Evolutionary conservation across 2,888 invertebrate species (phyloP), one percentile per base, ranked within the genome.

Genomic region (Baccha elongata): DNA sequence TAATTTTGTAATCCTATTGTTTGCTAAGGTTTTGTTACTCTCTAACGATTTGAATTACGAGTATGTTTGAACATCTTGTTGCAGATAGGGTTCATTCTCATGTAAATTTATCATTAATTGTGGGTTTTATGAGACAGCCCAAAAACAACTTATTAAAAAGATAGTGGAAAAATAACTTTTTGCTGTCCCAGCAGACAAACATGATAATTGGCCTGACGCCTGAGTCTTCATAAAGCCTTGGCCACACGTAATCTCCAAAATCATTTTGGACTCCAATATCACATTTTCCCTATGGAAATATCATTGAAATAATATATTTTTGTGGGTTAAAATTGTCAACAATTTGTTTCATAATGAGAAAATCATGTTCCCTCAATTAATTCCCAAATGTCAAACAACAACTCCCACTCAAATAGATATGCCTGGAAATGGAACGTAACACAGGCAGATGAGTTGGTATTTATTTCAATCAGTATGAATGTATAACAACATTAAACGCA

Each of bases 351-450:
- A 6, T 58, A 78, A 78, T 65, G 71, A 72, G 71, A 52, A 65
- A 78, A 50, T 65, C 72, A 67, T 78, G 72, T 72, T 67, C 35
- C 26, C 19, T 37, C 42, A 78, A 58, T 72, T 58, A 67, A 72
- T 52, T 78, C 78, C 78, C 78, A 21, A 17, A 72, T 58, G 71
- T 65, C 68, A 68, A 46, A 23, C 29, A 29, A 46, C 7, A 32
- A 5, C 13, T 21, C 44, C 21, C 8, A 6, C 53, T 29, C 44
- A 53, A n/a, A 42, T 5, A 50, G 7, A n/a, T 23, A n/a, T n/a
- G n/a, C n/a, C n/a, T n/a, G 26, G 46, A 13, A 48, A 17, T 37
- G 35, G 15, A 10, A 65, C 17, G 10, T 1, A 10, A 3, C 1
- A 2, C 13, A 7, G 21, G 11, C n/a, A 46, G 15, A 3, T 44